phyloP scores from a whole-genome alignment of 1,140 invertebrate species.

The Drosophila murphyi region DNA sequence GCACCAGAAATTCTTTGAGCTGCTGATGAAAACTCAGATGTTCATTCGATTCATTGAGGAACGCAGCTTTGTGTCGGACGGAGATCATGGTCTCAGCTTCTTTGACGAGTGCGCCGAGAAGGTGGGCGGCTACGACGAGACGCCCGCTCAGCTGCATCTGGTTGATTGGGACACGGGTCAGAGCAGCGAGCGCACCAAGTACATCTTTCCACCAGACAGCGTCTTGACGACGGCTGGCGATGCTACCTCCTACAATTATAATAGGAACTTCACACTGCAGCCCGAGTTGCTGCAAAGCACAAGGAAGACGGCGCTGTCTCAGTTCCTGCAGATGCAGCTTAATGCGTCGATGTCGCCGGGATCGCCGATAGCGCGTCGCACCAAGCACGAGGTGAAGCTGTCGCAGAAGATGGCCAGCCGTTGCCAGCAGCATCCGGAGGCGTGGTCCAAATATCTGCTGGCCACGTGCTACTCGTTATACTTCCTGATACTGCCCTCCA shows the following conservation, averaged over 20 bases:
- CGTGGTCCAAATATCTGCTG: conserved; percentile 96
- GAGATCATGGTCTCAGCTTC: conserved; percentile 96
- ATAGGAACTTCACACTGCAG: conserved; percentile 86
- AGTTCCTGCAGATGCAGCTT: conserved; percentile 79
- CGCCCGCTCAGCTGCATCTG: conserved; percentile 86
- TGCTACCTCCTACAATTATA: conserved; percentile 85
- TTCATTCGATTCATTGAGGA: conserved; percentile 99
- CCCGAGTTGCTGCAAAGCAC: conserved; percentile 84
- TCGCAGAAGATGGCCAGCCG: conserved; percentile 94
- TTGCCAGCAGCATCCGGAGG: conserved; percentile 90
- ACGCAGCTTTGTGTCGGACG: conserved; percentile 98
- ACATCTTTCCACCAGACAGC: conserved; percentile 96
- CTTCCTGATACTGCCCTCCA: conserved; percentile 97
- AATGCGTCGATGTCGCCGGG: conserved; percentile 88
- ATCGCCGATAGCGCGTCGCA: conserved; percentile 95
- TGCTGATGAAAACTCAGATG: conserved; percentile 97
- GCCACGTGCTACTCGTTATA: conserved; percentile 97
- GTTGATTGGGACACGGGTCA: conserved; percentile 89
- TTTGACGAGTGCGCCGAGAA: conserved; percentile 98
- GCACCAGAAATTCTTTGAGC: conserved; percentile 95
- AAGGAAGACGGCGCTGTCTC: conserved; percentile 80
- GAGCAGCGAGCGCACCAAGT: conserved; percentile 95
- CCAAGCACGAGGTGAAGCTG: conserved; percentile 97
- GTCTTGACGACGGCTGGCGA: conserved; percentile 44
- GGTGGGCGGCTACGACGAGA: conserved; percentile 87